phyloP scores from a whole-genome alignment of 2,888 invertebrate genomes.

The Tipula lateralis region DNA sequence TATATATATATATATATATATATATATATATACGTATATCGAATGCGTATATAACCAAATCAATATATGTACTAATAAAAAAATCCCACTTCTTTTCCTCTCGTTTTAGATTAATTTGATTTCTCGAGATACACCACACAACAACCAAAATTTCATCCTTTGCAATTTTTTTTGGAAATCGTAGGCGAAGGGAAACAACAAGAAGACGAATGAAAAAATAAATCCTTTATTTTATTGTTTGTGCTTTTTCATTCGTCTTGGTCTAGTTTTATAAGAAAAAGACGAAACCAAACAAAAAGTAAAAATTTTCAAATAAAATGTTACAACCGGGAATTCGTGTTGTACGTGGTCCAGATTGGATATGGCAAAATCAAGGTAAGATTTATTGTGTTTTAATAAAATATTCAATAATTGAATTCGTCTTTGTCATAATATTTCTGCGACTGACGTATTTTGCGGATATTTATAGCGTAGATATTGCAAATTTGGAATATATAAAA shows the following conservation, averaged over 20 bases:
- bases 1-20: no score
- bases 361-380: slow-evolving; percentile 70
- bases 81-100: neutral
- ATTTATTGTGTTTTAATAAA: neutral
- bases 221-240: neutral
- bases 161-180: neutral
- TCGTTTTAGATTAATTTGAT: neutral
- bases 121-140: neutral
- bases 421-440: neutral
- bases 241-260: neutral
- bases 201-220: slow-evolving; percentile 8
- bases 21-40: neutral
- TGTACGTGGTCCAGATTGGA: slow-evolving; percentile 77
- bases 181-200: neutral
- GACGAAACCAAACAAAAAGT: neutral
- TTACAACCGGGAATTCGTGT: slow-evolving; percentile 68
- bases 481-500: neutral
- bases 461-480: neutral
- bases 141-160: neutral
- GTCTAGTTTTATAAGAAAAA: neutral
- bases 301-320: slow-evolving; percentile 43
- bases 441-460: neutral
- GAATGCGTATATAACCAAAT: slow-evolving; percentile 4
- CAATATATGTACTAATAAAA: neutral
- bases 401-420: neutral